Base-by-base conservation (phyloP, 92 coral and sea anemone genomes). In the Palythoa caribaeorum region DNA sequence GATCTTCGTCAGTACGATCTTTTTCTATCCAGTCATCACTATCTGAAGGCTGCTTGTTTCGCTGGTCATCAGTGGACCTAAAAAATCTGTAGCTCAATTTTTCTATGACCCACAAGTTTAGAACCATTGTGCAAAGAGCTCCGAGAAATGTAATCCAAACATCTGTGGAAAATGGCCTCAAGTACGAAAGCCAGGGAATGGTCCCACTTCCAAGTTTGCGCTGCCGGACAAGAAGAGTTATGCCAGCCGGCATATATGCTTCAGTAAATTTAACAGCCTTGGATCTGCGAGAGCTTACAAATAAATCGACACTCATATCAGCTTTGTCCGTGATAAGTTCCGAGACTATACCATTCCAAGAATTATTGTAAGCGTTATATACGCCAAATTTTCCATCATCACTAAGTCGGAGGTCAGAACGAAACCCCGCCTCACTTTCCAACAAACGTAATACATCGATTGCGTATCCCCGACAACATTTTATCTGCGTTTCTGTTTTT, bases 111-210 rank as follows among this genome's bases (percentile, higher is more conserved):
- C 96, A 95, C 13, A 95, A 55, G 75, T 87, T 93, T 37, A 91
- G 60, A 55, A 88, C 92, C 98, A 95, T 93, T 40, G 93, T 52
- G 15, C 94, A 93, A 17, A 93, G 63, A 20, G 91, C 37, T 5
- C 98, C 96, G 9, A 93, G 92, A 2, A 95, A 86, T 16, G 96
- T 90, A 13, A 95, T 72, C 98, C 98, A 95, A 8, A 95, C 94
- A 17, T 78, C 88, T 11, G 93, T 52, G 9, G 98, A 91, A 68
- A 95, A 95, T 14, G 98, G 98, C 38, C 98, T 79, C 17, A 95
- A 76, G 85, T 95, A 95, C 6, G 98, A 95, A 12, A 93, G 55
- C 98, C 98, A 95, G 16, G 83, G 79, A 50, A 95, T 95, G 5
- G 91, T 89, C n/a, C 68, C 87, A 77, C 90, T 89, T 77, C 89